Conservation (phyloP, 2,113 vertebrate species). For the Oncorhynchus masou region DNA sequence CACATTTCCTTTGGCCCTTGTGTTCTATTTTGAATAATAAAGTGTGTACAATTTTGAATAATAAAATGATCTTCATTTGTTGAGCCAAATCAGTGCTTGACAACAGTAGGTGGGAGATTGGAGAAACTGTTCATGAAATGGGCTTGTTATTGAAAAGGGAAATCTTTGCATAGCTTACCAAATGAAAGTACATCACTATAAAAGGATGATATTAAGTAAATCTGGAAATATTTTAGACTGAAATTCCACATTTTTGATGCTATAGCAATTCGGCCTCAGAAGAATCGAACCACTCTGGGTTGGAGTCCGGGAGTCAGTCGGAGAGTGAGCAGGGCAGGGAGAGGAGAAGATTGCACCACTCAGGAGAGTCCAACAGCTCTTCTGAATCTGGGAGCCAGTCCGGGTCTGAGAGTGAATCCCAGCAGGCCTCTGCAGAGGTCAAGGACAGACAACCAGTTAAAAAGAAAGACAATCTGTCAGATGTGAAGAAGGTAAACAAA, state of each 20-base stretch:
- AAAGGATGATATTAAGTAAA: no score
- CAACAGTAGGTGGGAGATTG: no score
- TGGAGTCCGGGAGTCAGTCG: constrained; percentile 93
- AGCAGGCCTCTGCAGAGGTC: constrained; percentile 79
- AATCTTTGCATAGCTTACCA: no score
- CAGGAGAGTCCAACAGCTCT: constrained; percentile 85
- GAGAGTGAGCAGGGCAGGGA: constrained; percentile 92
- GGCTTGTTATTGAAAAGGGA: no score
- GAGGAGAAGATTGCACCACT: constrained; percentile 78
- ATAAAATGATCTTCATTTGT: no score
- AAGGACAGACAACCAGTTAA: constrained; percentile 92
- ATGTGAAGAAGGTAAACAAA: constrained; percentile 93
- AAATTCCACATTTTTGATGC: constrained; percentile 40
- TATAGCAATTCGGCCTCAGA: constrained; percentile 92
- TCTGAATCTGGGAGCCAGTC: constrained; percentile 91
- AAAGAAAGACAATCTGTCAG: constrained; percentile 95
- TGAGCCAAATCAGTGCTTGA: no score
- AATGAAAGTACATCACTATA: no score
- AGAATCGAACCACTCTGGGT: constrained; percentile 85
- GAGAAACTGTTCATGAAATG: no score
- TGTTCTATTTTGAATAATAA: no score
- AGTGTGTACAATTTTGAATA: no score
- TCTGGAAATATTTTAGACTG: neutral
- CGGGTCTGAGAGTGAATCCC: constrained; percentile 88
- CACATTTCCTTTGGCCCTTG: no score